These are phyloP conservation scores for Cliona cf. orientalis DNA, from an alignment of 37 sponge, comb jelly and placozoan species.

Conservation along the genomic window DNA sequence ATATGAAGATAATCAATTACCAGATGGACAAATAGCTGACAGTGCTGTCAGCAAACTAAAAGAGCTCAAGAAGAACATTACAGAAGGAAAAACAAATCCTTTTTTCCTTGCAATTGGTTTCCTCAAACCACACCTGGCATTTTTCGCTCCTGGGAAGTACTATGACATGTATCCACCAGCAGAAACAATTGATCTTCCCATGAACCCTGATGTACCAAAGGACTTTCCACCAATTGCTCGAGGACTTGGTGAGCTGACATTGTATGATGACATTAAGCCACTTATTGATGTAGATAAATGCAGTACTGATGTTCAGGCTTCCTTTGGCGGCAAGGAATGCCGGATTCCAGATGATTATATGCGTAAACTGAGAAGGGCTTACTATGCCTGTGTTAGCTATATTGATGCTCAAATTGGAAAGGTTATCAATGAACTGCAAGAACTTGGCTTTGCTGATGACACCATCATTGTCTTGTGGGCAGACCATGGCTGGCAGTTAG, in stretches of 20 bases:
- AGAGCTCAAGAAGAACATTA: conserved; percentile 7
- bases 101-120: conserved; percentile 66
- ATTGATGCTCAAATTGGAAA: conserved; percentile 42
- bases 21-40: conserved; percentile 27
- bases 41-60: background rate
- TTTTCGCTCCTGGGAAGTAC: conserved; percentile 30
- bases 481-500: conserved; percentile 57
- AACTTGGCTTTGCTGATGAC: conserved; percentile 24
- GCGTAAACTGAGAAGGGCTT: conserved; percentile 17
- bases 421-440: conserved; percentile 16
- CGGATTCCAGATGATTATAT: conserved; percentile 5
- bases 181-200: conserved; percentile 12
- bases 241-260: conserved; percentile 2
- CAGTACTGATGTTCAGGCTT: background rate
- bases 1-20: conserved; percentile 5
- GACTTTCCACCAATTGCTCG: conserved; percentile 43
- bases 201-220: conserved; percentile 24
- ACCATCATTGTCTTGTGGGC: conserved; percentile 43
- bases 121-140: conserved; percentile 61
- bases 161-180: conserved; percentile 56
- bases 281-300: conserved; percentile 4
- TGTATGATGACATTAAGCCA: too few relatives aligned
- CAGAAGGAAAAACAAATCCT: conserved; percentile 33
- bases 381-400: conserved; percentile 51
- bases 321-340: conserved; percentile 1